phyloP scores from a whole-genome alignment of 2,113 vertebrate genomes.

The Neodon shergylaensis region DNA sequence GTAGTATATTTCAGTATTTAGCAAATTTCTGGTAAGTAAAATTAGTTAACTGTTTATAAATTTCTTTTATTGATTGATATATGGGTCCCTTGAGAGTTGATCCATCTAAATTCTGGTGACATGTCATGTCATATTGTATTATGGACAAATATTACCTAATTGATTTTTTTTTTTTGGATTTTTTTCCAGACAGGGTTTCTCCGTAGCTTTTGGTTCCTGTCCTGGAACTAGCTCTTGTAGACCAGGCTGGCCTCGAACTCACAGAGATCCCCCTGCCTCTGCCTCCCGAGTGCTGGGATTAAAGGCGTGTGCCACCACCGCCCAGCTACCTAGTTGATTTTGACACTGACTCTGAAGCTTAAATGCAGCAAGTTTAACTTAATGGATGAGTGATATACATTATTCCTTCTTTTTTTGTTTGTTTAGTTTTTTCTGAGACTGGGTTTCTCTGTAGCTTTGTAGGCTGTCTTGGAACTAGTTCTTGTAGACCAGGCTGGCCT shows the following conservation, averaged over 20 bases:
- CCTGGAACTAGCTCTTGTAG: too few relatives aligned
- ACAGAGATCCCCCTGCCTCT: too few relatives aligned
- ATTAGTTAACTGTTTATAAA: neutral
- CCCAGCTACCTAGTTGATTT: neutral
- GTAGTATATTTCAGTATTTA: neutral
- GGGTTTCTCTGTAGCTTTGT: too few relatives aligned
- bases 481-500: too few relatives aligned
- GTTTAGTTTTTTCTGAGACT: too few relatives aligned
- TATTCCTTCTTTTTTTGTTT: too few relatives aligned
- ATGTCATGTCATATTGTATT: neutral
- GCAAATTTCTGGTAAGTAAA: neutral
- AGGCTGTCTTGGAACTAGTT: too few relatives aligned
- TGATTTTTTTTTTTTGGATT: neutral
- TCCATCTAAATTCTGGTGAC: neutral
- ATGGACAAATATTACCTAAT: neutral
- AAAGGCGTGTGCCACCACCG: too few relatives aligned
- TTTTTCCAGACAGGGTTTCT: too few relatives aligned
- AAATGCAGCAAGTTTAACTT: neutral
- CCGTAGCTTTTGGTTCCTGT: too few relatives aligned
- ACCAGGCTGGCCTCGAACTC: too few relatives aligned
- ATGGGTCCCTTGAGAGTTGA: neutral
- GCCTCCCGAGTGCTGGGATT: too few relatives aligned
- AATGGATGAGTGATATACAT: neutral
- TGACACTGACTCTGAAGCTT: neutral
- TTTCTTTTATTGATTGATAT: neutral